A percentile compares a stretch with the other conserved stretches of the same genome.
phyloP scores from a whole-genome alignment of 2,113 vertebrate species.

The Grus americana region DNA sequence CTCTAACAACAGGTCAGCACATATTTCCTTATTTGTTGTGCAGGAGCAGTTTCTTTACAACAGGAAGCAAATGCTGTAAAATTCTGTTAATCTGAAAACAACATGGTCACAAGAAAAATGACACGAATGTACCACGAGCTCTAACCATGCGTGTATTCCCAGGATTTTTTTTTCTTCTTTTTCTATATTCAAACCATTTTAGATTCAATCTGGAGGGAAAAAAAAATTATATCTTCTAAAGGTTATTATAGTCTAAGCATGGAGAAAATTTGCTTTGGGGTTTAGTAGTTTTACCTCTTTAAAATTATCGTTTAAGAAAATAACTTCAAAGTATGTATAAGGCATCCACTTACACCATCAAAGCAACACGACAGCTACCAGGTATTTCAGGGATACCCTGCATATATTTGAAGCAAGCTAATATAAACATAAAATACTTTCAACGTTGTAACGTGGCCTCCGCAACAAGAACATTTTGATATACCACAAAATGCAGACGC shows the following conservation, averaged over 20 bases:
- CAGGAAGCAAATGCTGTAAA: neutral
- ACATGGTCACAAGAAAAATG: neutral
- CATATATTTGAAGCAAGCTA: neutral
- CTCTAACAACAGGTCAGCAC: neutral
- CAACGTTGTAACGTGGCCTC: no score
- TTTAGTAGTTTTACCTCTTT: neutral
- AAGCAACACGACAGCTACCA: neutral
- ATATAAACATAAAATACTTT: neutral
- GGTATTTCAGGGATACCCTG: neutral
- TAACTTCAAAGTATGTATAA: neutral
- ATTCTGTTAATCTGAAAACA: neutral
- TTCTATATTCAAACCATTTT: neutral
- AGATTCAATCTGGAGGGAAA: neutral
- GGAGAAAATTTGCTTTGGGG: neutral
- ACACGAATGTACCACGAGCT: neutral
- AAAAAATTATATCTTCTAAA: neutral
- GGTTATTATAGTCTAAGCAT: neutral
- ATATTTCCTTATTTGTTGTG: neutral
- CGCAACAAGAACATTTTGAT: neutral
- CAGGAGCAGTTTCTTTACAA: neutral
- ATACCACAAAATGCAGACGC: neutral
- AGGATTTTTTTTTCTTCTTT: neutral
- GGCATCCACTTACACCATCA: neutral
- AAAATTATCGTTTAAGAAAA: neutral
- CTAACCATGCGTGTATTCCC: neutral